A percentile compares a stretch with the other conserved stretches of the same genome.
phyloP scores from a whole-genome alignment of 2,888 invertebrate species.

The Leptinotarsa peninsularis region DNA sequence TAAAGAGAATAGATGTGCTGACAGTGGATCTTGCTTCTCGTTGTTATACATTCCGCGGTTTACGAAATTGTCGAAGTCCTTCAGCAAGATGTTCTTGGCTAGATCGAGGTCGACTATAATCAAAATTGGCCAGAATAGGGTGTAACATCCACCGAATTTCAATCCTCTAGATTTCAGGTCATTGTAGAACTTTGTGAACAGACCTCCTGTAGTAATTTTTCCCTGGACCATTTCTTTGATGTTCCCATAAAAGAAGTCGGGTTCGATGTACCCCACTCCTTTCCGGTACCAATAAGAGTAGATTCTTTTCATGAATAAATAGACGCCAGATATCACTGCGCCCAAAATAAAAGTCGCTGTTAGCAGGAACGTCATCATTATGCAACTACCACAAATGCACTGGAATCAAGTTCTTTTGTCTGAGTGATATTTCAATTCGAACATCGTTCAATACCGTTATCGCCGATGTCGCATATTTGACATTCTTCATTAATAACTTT shows the following conservation, averaged over 20 bases:
- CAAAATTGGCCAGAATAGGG: conserved; percentile 52
- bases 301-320: conserved; percentile 43
- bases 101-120: conserved; percentile 58
- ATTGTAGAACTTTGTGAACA: conserved; percentile 37
- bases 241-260: conserved; percentile 39
- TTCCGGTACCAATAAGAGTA: conserved; percentile 55
- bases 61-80: conserved; percentile 60
- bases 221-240: conserved; percentile 15
- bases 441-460: background rate
- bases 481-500: too few species aligned
- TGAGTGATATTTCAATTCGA: background rate
- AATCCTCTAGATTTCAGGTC: conserved; percentile 46
- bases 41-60: conserved; percentile 58
- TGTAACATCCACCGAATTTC: conserved; percentile 52
- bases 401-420: background rate
- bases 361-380: background rate
- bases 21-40: conserved; percentile 57
- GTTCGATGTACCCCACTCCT: conserved; percentile 47
- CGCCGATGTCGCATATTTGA: background rate
- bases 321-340: conserved; percentile 16
- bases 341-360: background rate
- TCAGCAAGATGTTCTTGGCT: conserved; percentile 59
- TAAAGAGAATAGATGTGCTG: conserved; percentile 53
- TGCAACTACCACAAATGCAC: background rate
- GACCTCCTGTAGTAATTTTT: conserved; percentile 23